These are phyloP conservation scores for Leptonema lineaticorne DNA, from an alignment of 1,140 invertebrate species.

Conservation along the genomic window DNA sequence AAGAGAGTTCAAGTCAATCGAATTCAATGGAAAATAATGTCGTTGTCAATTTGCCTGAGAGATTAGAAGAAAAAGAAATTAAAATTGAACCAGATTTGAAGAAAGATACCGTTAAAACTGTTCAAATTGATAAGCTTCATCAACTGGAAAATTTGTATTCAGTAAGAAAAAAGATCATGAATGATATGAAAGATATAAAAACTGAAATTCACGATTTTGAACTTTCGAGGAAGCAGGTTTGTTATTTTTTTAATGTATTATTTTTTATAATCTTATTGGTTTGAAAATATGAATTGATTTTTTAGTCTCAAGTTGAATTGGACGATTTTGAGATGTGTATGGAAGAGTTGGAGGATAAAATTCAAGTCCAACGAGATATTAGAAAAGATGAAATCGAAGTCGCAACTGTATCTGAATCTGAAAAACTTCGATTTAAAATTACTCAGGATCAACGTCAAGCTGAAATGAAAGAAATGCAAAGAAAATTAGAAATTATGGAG, in stretches of 20 bases:
- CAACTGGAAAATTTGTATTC: slow-evolving; percentile 19
- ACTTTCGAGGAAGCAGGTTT: slow-evolving; percentile 20
- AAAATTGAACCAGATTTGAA: too few species aligned
- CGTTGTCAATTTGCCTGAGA: too few species aligned
- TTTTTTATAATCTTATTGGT: not conserved
- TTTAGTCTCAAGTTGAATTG: slow-evolving; percentile 11
- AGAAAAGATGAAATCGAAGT: slow-evolving; percentile 18
- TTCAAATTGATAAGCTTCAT: not conserved
- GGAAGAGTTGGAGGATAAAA: slow-evolving; percentile 14
- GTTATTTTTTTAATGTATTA: not conserved
- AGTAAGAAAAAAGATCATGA: slow-evolving; percentile 20
- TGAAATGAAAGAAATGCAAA: slow-evolving; percentile 34
- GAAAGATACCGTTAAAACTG: not conserved
- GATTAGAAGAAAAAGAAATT: not conserved
- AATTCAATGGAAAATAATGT: too few species aligned
- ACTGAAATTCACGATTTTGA: slow-evolving; percentile 26
- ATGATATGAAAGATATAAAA: slow-evolving; percentile 27
- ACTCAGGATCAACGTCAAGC: slow-evolving; percentile 21
- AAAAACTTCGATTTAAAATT: slow-evolving; percentile 18
- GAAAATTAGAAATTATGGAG: slow-evolving; percentile 48
- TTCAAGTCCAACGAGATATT: not conserved
- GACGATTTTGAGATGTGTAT: slow-evolving; percentile 22
- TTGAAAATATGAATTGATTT: not conserved
- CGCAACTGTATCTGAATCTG: slow-evolving; percentile 10
- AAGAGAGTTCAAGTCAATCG: too few species aligned